These are phyloP conservation scores for Athalia rosae DNA, from an alignment of 2,888 invertebrate species.

Conservation along the genomic window DNA sequence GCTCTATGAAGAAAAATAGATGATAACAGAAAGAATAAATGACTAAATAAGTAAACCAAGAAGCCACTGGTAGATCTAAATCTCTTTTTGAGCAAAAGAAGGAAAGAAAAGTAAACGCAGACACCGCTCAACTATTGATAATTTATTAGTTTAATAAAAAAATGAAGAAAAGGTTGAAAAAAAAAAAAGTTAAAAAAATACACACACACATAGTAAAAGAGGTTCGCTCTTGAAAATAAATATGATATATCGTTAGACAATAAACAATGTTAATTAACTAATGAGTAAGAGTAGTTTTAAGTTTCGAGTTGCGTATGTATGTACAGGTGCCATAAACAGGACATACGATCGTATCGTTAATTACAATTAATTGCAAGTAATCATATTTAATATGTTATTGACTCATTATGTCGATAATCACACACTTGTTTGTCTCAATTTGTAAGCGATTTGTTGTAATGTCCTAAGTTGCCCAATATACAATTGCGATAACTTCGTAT, in stretches of 20 bases:
- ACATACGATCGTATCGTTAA: conserved; percentile 49
- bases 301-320: conserved; percentile 50
- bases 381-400: conserved; percentile 51
- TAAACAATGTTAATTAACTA: conserved; percentile 51
- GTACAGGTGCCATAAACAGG: conserved; percentile 52
- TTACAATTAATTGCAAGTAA: conserved; percentile 49
- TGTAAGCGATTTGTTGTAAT: conserved; percentile 55
- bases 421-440: conserved; percentile 52
- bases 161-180: conserved; percentile 26
- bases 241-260: conserved; percentile 52
- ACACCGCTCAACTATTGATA: conserved; percentile 45
- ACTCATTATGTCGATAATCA: conserved; percentile 47
- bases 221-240: conserved; percentile 41
- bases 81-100: conserved; percentile 39
- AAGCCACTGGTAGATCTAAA: conserved; percentile 35
- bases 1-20: conserved; percentile 26
- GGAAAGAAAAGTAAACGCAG: conserved; percentile 32
- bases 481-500: conserved; percentile 33
- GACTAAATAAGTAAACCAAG: conserved; percentile 12
- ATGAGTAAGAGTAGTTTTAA: conserved; percentile 49
- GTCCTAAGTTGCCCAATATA: conserved; percentile 37
- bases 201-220: conserved; percentile 32
- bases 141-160: conserved; percentile 40
- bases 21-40: conserved; percentile 25
- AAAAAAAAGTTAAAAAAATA: conserved; percentile 10